These are phyloP conservation scores for Myotis yumanensis DNA, from an alignment of 2,113 vertebrate genomes.

Conservation along the genomic window DNA sequence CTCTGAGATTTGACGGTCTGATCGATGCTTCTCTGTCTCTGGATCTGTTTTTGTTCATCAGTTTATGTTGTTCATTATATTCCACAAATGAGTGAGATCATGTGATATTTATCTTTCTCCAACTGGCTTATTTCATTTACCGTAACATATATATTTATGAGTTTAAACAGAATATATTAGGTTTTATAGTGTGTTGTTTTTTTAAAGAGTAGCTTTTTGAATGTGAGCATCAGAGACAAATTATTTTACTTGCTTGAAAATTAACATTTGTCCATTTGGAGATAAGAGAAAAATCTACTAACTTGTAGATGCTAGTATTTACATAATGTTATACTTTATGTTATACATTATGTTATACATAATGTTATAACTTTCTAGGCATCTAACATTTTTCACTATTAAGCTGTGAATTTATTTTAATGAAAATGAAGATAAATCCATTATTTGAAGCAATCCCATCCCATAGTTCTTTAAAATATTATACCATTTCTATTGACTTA, in stretches of 20 bases:
- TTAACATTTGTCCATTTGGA: background rate
- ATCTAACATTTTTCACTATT: background rate
- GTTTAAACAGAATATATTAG: background rate
- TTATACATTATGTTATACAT: too few species aligned
- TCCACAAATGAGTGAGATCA: too few species aligned
- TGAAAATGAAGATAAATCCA: background rate
- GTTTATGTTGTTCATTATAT: too few species aligned
- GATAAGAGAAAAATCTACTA: background rate
- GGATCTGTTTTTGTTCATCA: background rate
- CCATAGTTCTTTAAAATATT: slow-evolving; percentile 17
- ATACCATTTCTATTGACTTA: background rate
- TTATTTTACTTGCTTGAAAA: background rate
- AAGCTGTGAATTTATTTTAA: background rate
- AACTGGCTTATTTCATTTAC: too few species aligned
- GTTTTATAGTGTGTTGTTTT: background rate
- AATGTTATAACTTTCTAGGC: background rate
- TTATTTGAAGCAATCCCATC: background rate
- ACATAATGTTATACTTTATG: background rate
- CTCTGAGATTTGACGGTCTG: too few species aligned
- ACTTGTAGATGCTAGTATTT: background rate
- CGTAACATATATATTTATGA: background rate
- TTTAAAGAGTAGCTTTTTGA: background rate
- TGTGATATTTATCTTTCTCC: too few species aligned
- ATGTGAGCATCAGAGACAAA: background rate
- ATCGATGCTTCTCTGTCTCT: too few species aligned